Base-by-base conservation (phyloP, 2,888 invertebrate genomes). In the Pimpla rufipes region DNA sequence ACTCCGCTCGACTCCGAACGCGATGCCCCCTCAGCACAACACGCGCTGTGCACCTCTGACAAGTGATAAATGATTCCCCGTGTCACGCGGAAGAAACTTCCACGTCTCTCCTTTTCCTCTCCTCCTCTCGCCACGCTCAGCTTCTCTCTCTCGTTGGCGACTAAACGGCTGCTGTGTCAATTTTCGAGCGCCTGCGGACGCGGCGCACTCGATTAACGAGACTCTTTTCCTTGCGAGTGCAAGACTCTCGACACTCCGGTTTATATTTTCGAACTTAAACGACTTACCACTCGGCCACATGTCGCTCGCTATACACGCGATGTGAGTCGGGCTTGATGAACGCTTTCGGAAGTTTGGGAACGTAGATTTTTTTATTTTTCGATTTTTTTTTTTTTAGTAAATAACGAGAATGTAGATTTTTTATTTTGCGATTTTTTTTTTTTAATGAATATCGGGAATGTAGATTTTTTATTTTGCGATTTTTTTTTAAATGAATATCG, bases 51-150 rank as follows among this genome's bases (percentile, higher is more conserved):
- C 42, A 59, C 77, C 77, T 80, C 40, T 70, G 77, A 75, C 81
- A 82, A 79, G 82, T 85, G 84, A 85, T 76, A 79, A 85, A 85
- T 85, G 81, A 85, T 85, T 84, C 79, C n/a, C 37, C 35, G 79
- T 84, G 79, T 84, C 85, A 82, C 70, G 55, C 74, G 50, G 66
- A 78, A 71, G 57, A 78, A 70, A 80, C 78, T 66, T 40, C 57
- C 35, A 52, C 47, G 37, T 71, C 47, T 73, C 75, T 64, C 74
- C 47, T 84, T 82, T 80, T 73, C 62, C 29, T 29, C 29, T 5
- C 29, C 29, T 5, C 29, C 29, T 5, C 29, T 5, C 29, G 3
- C 29, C 42, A 42, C 66, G 29, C 13, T 59, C 13, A 37, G 16
- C 59, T 40, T 10, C 18, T 23, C 40, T 74, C 42, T 7, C 37